These are phyloP conservation scores for Piscicola geometra DNA, from an alignment of 2,888 invertebrate genomes.

Conservation along the genomic window DNA sequence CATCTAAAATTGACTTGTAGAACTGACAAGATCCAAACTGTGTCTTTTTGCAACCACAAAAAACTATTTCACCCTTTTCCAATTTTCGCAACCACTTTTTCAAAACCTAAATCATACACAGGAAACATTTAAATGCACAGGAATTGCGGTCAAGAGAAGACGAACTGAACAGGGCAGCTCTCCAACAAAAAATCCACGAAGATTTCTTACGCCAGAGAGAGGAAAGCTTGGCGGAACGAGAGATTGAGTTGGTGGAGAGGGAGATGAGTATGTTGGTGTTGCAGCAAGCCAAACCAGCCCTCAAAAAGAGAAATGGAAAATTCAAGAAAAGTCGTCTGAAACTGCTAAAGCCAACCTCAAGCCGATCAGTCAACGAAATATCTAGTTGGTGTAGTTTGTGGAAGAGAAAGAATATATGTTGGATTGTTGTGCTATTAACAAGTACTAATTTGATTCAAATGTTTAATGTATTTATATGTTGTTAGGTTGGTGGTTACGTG, in stretches of 20 bases:
- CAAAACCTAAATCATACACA: neutral
- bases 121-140: constrained; percentile 61
- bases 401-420: neutral
- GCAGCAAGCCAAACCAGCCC: constrained; percentile 63
- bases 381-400: constrained; percentile 60
- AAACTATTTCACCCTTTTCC: constrained; percentile 13
- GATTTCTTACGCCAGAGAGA: constrained; percentile 75
- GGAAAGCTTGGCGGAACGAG: constrained; percentile 78
- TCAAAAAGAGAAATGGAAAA: constrained; percentile 82
- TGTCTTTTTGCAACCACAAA: too few species aligned
- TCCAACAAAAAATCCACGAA: constrained; percentile 80
- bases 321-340: constrained; percentile 73
- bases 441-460: neutral
- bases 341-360: constrained; percentile 68
- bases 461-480: neutral
- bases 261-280: constrained; percentile 82
- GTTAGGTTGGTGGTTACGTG: too few species aligned
- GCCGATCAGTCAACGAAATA: constrained; percentile 79
- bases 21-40: too few species aligned
- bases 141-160: constrained; percentile 88
- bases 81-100: too few species aligned
- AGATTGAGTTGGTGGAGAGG: constrained; percentile 79
- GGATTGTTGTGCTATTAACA: neutral
- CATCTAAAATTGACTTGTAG: too few species aligned
- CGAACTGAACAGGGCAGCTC: constrained; percentile 79